Evolutionary conservation across 2,888 invertebrate genomes (phyloP), one percentile per base, ranked within the genome.

Genomic region (Gnatocerus cornutus): DNA sequence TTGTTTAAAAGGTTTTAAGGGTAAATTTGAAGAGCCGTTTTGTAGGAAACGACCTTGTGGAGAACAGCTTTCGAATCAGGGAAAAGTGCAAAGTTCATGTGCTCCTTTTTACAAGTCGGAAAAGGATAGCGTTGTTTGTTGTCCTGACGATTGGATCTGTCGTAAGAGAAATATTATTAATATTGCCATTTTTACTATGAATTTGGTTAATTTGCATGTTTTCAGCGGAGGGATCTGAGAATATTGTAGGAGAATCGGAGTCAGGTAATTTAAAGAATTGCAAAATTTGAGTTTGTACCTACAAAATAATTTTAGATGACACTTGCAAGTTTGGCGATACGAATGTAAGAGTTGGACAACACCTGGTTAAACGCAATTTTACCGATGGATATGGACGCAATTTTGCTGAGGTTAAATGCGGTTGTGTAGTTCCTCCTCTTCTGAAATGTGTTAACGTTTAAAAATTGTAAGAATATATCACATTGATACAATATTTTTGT

Each of bases 1-100:
- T 45, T 77, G 77, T 39, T 68, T 71, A 6, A 61, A 72, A 56
- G 77, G 73, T 3, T 77, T 75, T 45, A 56, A 61, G n/a, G 77
- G 75, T 14, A 71, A 75, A 59, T 65, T 71, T 46, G 74, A 72
- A 53, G 68, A 66, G 9, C 74, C 76, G 5, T 71, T 61, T 43
- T 77, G 77, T 39, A 71, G 67, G 27, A 63, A 58, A 61, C 30
- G 45, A 14, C 50, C 45, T 14, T 77, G 77, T 56, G 75, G 68
- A 37, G 50, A 56, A 7, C 74, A 77, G 65, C 50, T 77, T 12
- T 2, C 2, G 2, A 1, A n/a, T 1, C 33, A 33, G 9, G 1
- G 12, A 3, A 50, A 10, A 10, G 3, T 50, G 8, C 9, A 50
- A 30, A 59, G 65, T 8, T 39, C 37, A 6, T 73, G 70, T 45